phyloP scores from a whole-genome alignment of 2,888 invertebrate species.

The Liodrosophila aerea region DNA sequence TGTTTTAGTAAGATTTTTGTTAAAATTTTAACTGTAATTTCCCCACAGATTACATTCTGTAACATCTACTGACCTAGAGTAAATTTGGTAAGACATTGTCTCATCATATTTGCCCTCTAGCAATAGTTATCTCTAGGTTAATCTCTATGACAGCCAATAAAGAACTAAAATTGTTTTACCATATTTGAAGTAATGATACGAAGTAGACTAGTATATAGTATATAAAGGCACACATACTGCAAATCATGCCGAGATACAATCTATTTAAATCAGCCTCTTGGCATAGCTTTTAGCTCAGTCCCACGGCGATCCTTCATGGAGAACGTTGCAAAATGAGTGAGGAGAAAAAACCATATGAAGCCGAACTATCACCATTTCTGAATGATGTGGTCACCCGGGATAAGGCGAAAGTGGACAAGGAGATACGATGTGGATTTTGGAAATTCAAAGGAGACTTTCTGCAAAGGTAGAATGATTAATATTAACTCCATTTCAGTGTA shows the following conservation, averaged over 20 bases:
- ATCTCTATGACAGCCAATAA: constrained; percentile 4
- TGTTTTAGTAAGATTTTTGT: too few species aligned
- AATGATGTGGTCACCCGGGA: neutral
- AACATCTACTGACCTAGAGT: neutral
- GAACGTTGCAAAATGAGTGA: constrained; percentile 17
- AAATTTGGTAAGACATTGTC: too few species aligned
- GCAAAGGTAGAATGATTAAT: constrained; percentile 82
- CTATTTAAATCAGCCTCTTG: constrained; percentile 1
- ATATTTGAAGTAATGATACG: neutral
- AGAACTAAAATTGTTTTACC: neutral
- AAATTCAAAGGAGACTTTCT: constrained; percentile 84
- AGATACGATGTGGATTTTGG: constrained; percentile 85
- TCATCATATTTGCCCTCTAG: too few species aligned
- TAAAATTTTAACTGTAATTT: too few species aligned
- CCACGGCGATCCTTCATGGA: neutral
- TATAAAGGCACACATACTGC: too few species aligned
- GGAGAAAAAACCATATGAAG: constrained; percentile 18
- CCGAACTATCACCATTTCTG: constrained; percentile 35
- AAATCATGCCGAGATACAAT: constrained; percentile 3
- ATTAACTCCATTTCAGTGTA: too few species aligned
- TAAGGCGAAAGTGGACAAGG: constrained; percentile 30
- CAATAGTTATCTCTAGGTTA: neutral
- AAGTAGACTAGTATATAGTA: neutral
- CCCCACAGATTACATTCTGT: neutral
- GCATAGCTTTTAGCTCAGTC: constrained; percentile 20